phyloP scores from a whole-genome alignment of 2,797 vertebrate species.

The Zalophus californianus region DNA sequence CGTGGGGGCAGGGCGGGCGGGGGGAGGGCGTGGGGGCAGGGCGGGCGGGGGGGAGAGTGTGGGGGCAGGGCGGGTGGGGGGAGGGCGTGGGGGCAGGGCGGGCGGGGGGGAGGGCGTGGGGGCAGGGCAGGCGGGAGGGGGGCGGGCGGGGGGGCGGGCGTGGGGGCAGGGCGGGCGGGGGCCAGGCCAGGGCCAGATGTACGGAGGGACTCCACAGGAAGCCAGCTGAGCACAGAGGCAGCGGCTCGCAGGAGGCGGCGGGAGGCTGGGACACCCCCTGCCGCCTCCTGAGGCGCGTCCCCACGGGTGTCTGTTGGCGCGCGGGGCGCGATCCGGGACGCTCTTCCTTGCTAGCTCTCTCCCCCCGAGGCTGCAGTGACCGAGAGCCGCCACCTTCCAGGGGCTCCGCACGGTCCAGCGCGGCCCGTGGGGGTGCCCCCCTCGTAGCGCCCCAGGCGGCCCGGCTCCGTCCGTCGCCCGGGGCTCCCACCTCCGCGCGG shows the following conservation, averaged over 20 bases:
- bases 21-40: too few species aligned
- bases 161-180: not conserved
- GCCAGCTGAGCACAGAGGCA: not conserved
- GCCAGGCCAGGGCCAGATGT: not conserved
- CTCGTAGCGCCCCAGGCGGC: not conserved
- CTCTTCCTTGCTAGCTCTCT: not conserved
- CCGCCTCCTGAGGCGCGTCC: too few species aligned
- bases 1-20: too few species aligned
- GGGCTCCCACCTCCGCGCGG: not conserved
- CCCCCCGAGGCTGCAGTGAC: too few species aligned
- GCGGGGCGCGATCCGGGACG: rapidly evolving
- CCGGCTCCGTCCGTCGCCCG: rapidly evolving
- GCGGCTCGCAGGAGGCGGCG: too few species aligned
- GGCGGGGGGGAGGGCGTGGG: too few species aligned
- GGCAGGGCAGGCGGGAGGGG: too few species aligned
- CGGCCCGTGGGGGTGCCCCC: not conserved
- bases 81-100: too few species aligned
- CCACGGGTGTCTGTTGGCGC: rapidly evolving
- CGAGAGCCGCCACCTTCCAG: too few species aligned
- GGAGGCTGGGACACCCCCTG: not conserved
- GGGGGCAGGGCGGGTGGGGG: too few species aligned
- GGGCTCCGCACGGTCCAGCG: rapidly evolving
- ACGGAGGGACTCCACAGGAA: rapidly evolving
- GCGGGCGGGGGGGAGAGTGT: too few species aligned
- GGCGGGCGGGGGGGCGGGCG: too few species aligned